phyloP scores from a whole-genome alignment of 1,140 invertebrate species.

The Olivierus martensii region DNA sequence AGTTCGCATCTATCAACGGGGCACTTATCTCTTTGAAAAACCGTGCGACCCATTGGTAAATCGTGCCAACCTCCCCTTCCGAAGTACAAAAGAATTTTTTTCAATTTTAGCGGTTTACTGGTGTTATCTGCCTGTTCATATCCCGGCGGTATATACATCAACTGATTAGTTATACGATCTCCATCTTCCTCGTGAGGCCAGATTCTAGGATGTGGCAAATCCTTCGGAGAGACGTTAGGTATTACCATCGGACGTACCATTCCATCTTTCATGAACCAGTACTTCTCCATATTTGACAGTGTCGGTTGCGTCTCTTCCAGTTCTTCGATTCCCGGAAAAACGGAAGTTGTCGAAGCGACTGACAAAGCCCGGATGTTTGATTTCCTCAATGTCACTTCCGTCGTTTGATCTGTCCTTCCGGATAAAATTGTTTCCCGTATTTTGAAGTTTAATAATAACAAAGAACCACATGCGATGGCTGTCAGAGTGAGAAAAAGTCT shows the following conservation, averaged over 20 bases:
- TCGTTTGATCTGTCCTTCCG: too few relatives aligned
- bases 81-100: constrained; percentile 71
- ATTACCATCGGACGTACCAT: constrained; percentile 1
- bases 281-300: neutral
- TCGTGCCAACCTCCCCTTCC: constrained; percentile 59
- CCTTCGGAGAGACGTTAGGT: neutral
- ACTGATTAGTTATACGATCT: constrained; percentile 30
- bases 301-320: too few relatives aligned
- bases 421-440: too few relatives aligned
- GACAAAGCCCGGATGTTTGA: too few relatives aligned
- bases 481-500: neutral
- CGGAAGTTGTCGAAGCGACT: too few relatives aligned
- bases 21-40: constrained; percentile 49
- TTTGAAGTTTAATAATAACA: neutral
- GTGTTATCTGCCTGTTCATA: constrained; percentile 14
- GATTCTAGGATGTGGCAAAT: constrained; percentile 4
- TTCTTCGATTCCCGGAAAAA: too few relatives aligned
- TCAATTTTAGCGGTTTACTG: constrained; percentile 27
- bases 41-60: constrained; percentile 48
- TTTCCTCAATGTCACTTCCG: too few relatives aligned
- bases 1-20: constrained; percentile 62
- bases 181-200: constrained; percentile 25
- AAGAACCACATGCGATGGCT: neutral
- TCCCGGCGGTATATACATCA: constrained; percentile 28
- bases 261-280: constrained; percentile 23